Evolutionary conservation across 2,113 vertebrate species (phyloP).

Genomic region (Syngnathoides biaculeatus): DNA sequence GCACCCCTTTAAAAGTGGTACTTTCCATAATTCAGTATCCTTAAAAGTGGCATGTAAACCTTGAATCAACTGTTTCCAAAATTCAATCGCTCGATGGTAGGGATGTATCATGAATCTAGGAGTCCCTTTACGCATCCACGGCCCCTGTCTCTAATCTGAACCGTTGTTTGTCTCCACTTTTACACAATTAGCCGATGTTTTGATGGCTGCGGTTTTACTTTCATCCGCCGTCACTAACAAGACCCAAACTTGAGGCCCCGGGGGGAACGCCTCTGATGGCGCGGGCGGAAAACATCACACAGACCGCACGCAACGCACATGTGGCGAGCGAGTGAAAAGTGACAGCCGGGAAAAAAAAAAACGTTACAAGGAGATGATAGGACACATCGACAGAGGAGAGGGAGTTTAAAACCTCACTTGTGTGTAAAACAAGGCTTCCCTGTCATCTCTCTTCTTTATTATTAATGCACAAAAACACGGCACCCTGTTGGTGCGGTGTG

Average conservation of each 20-base stretch:
- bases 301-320: slow-evolving; percentile 17
- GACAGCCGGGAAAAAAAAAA: slow-evolving; percentile 41
- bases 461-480: slow-evolving; percentile 40
- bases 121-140: slow-evolving; percentile 9
- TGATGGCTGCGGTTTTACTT: slow-evolving; percentile 56
- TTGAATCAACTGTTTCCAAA: background rate
- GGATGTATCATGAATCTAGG: background rate
- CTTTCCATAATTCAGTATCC: background rate
- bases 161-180: slow-evolving; percentile 60
- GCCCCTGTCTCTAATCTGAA: slow-evolving; percentile 52
- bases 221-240: slow-evolving; percentile 61
- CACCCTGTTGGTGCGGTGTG: slow-evolving; percentile 18
- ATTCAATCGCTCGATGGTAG: background rate
- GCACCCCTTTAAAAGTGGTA: background rate
- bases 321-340: slow-evolving; percentile 6
- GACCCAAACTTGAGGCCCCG: slow-evolving; percentile 50
- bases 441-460: slow-evolving; percentile 41
- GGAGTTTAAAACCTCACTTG: slow-evolving; percentile 36
- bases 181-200: slow-evolving; percentile 66
- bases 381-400: slow-evolving; percentile 35
- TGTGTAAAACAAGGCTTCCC: slow-evolving; percentile 56
- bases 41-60: background rate
- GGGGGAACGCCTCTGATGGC: slow-evolving; percentile 47
- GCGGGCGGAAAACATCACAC: slow-evolving; percentile 54
- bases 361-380: slow-evolving; percentile 54